phyloP scores from a whole-genome alignment of 2,797 vertebrate genomes.

The Urosaurus nigricauda region DNA sequence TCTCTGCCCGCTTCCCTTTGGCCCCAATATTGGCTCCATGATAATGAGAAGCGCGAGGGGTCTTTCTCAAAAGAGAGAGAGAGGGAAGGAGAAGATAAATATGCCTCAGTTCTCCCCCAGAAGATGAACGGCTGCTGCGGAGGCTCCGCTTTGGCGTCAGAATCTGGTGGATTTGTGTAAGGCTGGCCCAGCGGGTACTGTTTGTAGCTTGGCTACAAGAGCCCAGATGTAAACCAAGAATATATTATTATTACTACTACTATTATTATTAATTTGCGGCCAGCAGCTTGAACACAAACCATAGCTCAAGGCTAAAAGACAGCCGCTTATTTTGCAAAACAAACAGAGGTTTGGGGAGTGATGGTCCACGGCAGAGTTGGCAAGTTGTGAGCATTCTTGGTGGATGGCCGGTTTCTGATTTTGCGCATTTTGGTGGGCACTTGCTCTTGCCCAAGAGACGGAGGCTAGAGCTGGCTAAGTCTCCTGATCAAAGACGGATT shows the following conservation, averaged over 20 bases:
- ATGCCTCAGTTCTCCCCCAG: not conserved
- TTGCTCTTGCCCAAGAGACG: not conserved
- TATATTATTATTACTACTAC: not conserved
- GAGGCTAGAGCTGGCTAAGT: not conserved
- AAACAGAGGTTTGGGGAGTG: conserved; percentile 15
- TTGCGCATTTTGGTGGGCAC: too few species aligned
- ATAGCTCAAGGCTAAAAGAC: conserved; percentile 28
- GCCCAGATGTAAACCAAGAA: not conserved
- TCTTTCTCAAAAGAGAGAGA: not conserved
- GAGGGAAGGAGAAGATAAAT: not conserved
- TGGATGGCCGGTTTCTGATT: not conserved
- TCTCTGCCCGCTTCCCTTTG: conserved; percentile 18
- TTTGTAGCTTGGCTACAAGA: not conserved
- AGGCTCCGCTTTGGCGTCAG: not conserved
- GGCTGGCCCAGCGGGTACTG: not conserved
- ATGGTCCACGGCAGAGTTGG: not conserved
- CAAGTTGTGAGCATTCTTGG: not conserved
- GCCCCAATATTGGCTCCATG: accelerated
- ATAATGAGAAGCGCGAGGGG: accelerated
- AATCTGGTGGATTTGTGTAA: accelerated
- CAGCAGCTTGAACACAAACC: not conserved
- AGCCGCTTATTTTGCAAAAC: not conserved
- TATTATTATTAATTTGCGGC: not conserved
- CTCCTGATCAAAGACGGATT: too few species aligned
- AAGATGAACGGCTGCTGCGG: accelerated